phyloP scores from a whole-genome alignment of 2,888 invertebrate genomes.

The Apantesis nais region DNA sequence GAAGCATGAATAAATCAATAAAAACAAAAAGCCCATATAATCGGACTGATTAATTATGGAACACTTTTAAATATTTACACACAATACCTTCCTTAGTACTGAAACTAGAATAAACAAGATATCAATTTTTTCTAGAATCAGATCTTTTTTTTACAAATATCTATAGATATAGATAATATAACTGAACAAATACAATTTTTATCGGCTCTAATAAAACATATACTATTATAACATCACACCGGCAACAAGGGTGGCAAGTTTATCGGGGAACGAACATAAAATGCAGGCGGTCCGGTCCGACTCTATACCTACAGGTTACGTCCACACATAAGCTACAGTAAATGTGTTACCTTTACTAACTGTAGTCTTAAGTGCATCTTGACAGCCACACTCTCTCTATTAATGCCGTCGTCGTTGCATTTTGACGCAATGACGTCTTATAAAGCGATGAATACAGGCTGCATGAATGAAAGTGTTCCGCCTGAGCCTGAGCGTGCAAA shows the following conservation, averaged over 20 bases:
- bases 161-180: constrained; percentile 16
- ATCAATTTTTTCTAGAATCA: background rate
- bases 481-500: no score
- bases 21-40: no score
- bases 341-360: background rate
- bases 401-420: no score
- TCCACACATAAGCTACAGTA: background rate
- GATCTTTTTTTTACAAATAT: background rate
- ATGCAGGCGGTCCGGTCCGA: constrained; percentile 48
- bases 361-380: background rate
- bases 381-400: no score
- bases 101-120: no score
- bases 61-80: no score
- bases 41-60: no score
- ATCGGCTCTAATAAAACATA: constrained; percentile 38
- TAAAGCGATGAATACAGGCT: no score
- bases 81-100: no score
- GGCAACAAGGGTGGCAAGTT: constrained; percentile 46
- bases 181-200: constrained; percentile 27
- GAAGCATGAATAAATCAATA: no score
- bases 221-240: constrained; percentile 39
- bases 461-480: no score
- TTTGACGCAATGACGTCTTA: no score
- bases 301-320: constrained; percentile 23
- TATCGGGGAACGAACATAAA: constrained; percentile 53